Percentiles rank a stretch among this genome's conserved stretches.
Evolutionary conservation across 2,888 invertebrate genomes (phyloP).

Genomic region (Ennomos fuscantarius): DNA sequence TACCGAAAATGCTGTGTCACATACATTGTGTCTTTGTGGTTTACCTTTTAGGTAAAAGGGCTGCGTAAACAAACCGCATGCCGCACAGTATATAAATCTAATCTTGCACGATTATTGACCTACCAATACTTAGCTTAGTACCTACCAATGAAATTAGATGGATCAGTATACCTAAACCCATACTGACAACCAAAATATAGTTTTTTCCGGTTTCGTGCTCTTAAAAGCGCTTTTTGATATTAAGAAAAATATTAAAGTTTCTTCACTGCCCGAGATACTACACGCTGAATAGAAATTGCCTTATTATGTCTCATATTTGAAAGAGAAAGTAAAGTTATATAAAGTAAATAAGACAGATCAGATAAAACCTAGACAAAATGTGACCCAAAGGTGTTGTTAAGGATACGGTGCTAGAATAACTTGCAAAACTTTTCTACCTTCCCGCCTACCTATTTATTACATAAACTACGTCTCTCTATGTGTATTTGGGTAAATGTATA

Average conservation of each 20-base stretch:
- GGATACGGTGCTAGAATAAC: slow-evolving; percentile 51
- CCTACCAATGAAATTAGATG: too few relatives aligned
- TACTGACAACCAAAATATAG: too few relatives aligned
- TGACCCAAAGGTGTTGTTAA: slow-evolving; percentile 64
- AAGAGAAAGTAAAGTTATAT: slow-evolving; percentile 40
- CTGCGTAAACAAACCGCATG: too few relatives aligned
- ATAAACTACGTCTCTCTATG: background rate
- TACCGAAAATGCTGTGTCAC: too few relatives aligned
- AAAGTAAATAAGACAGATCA: slow-evolving; percentile 55
- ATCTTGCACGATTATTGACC: too few relatives aligned
- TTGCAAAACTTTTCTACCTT: slow-evolving; percentile 46
- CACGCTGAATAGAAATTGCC: slow-evolving; percentile 40
- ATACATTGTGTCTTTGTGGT: too few relatives aligned
- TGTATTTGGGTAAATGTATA: background rate
- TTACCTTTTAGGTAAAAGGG: too few relatives aligned
- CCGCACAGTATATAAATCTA: too few relatives aligned
- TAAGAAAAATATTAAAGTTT: slow-evolving; percentile 22
- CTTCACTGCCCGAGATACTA: slow-evolving; percentile 21
- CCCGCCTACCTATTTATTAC: slow-evolving; percentile 11
- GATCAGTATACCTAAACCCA: too few relatives aligned
- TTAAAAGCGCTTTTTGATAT: slow-evolving; percentile 13
- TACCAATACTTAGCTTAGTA: too few relatives aligned
- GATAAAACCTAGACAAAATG: slow-evolving; percentile 54
- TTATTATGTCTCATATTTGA: slow-evolving; percentile 30
- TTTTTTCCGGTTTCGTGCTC: background rate